Conservation (phyloP, 2,797 vertebrate genomes). For the Myiothlypis chrysogaster region DNA sequence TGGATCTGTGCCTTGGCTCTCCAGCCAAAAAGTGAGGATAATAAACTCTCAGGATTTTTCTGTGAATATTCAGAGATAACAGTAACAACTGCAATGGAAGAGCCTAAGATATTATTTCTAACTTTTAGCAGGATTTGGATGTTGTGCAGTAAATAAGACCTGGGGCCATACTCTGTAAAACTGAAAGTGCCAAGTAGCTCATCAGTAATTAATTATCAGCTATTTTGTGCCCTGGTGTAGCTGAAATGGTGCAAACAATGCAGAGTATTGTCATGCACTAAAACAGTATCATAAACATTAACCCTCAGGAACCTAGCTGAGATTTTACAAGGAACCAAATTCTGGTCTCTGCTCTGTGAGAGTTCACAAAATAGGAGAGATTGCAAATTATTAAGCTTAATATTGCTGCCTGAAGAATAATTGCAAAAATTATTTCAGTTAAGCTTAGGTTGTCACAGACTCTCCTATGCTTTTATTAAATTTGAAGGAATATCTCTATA, state of each 20-base stretch:
- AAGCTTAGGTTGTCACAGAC: neutral
- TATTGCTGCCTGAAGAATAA: neutral
- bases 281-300: neutral
- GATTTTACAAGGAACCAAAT: neutral
- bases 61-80: neutral
- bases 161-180: neutral
- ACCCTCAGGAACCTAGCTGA: neutral
- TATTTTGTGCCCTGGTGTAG: neutral
- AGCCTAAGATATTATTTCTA: neutral
- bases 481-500: neutral
- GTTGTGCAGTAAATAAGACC: neutral
- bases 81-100: neutral
- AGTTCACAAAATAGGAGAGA: neutral
- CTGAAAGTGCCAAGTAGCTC: neutral
- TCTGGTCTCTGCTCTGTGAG: neutral
- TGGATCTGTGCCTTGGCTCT: neutral
- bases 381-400: neutral
- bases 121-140: neutral
- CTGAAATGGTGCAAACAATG: neutral
- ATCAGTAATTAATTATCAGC: neutral
- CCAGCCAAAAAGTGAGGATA: neutral
- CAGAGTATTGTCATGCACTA: neutral
- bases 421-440: neutral
- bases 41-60: neutral
- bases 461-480: neutral